These are phyloP conservation scores for Taxidea taxus DNA, from an alignment of 2,113 vertebrate genomes.

Conservation along the genomic window DNA sequence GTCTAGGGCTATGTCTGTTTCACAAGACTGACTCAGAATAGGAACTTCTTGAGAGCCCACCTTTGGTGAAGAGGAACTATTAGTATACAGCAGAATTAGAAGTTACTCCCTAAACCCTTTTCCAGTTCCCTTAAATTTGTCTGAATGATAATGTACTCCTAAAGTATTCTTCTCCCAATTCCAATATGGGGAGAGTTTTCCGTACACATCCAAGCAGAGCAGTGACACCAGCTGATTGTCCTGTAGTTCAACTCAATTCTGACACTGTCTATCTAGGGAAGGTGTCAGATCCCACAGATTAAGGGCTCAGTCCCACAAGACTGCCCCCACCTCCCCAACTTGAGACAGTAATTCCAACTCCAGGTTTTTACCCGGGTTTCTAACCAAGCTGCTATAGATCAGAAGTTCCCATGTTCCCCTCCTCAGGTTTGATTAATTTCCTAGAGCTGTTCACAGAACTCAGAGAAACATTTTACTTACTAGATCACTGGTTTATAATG, in stretches of 20 bases:
- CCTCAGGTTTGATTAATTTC: not conserved
- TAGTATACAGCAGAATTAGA: not conserved
- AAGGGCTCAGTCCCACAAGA: not conserved
- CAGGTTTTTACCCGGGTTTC: not conserved
- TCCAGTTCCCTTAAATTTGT: not conserved
- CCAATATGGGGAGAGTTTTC: not conserved
- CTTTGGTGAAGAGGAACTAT: not conserved
- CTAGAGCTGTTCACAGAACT: not conserved
- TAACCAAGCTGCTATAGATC: not conserved
- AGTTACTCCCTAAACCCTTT: not conserved
- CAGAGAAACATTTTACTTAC: not conserved
- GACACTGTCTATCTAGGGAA: not conserved
- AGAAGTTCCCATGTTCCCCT: not conserved
- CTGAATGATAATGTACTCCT: not conserved
- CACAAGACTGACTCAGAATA: not conserved
- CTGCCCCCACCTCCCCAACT: no score
- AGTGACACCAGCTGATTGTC: not conserved
- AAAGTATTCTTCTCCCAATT: not conserved
- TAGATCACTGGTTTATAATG: not conserved
- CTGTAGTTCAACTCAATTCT: not conserved
- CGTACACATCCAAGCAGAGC: no score
- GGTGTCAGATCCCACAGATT: not conserved
- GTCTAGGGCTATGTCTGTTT: fast-evolving
- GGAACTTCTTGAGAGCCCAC: not conserved
- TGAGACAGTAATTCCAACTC: not conserved